Evolutionary conservation across 1,140 invertebrate species (phyloP).

Genomic region (Archegozetes longisetosus): DNA sequence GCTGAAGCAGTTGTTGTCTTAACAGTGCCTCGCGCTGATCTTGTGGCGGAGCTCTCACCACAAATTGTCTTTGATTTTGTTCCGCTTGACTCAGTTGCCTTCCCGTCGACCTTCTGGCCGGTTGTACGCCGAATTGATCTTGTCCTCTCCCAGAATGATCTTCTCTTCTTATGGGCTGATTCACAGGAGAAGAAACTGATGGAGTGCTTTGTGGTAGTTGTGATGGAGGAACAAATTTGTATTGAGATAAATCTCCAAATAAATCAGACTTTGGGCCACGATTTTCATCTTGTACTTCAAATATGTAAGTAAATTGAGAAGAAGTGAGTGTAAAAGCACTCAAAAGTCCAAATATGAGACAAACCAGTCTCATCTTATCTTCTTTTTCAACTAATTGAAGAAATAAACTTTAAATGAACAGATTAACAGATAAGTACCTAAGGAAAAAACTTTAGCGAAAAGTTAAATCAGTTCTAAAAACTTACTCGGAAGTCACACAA

Average conservation of each 20-base stretch:
- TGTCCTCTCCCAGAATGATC: not conserved
- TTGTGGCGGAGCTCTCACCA: conserved; percentile 5
- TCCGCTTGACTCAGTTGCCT: not conserved
- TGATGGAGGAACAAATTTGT: conserved; percentile 13
- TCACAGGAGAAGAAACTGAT: not conserved
- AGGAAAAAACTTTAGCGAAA: no score
- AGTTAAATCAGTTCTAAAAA: no score
- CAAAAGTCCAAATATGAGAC: not conserved
- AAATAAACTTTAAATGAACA: no score
- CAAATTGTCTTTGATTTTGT: conserved; percentile 13
- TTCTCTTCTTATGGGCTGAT: not conserved
- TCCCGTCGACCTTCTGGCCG: not conserved
- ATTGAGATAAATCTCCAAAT: conserved; percentile 7
- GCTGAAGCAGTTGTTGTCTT: not conserved
- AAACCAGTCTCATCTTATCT: no score
- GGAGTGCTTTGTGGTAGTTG: conserved; percentile 6
- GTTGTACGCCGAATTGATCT: not conserved
- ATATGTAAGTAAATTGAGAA: conserved; percentile 11
- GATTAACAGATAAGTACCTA: no score
- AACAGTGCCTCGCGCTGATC: not conserved
- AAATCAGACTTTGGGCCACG: conserved; percentile 15
- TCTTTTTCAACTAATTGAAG: no score
- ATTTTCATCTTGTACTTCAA: conserved; percentile 15
- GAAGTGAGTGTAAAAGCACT: not conserved
- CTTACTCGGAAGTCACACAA: no score